Percentiles rank a stretch among this genome's conserved stretches.
Evolutionary conservation across 1,140 invertebrate species (phyloP).

Genomic region (Pseudomyrmex concolor): DNA sequence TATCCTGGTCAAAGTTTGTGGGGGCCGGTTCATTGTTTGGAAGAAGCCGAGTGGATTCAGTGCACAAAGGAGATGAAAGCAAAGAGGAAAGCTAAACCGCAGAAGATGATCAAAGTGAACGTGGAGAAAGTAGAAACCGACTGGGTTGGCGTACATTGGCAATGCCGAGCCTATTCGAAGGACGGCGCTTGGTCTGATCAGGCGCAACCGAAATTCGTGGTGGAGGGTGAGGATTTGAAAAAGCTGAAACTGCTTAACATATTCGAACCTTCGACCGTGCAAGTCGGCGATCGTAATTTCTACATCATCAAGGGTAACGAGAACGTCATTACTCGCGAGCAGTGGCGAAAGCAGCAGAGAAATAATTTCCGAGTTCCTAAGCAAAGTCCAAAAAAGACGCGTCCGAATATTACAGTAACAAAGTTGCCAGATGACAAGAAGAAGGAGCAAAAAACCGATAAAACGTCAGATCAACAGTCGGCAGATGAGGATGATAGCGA

Average conservation of each 20-base stretch:
- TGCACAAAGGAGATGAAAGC: constrained; percentile 91
- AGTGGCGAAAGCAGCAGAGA: constrained; percentile 86
- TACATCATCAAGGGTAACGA: constrained; percentile 88
- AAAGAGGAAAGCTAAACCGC: constrained; percentile 87
- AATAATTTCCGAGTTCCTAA: constrained; percentile 83
- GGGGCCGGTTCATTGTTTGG: constrained; percentile 89
- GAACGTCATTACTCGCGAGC: constrained; percentile 85
- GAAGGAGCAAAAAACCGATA: constrained; percentile 69
- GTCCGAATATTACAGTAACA: constrained; percentile 70
- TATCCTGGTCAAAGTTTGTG: constrained; percentile 92
- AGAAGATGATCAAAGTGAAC: constrained; percentile 85
- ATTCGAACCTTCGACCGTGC: constrained; percentile 94
- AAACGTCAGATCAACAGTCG: constrained; percentile 65
- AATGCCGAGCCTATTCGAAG: constrained; percentile 90
- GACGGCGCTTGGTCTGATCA: constrained; percentile 86
- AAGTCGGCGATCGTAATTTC: constrained; percentile 93
- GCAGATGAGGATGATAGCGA: constrained; percentile 67
- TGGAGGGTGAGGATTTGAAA: constrained; percentile 91
- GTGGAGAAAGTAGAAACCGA: constrained; percentile 88
- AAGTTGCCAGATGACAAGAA: constrained; percentile 74
- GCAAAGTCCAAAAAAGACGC: constrained; percentile 80
- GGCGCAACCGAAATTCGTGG: constrained; percentile 89
- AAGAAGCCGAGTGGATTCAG: constrained; percentile 91
- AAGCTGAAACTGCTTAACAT: constrained; percentile 92
- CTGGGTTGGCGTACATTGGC: constrained; percentile 92